These are phyloP conservation scores for Scleropages formosus DNA, from an alignment of 2,797 vertebrate genomes.

Conservation along the genomic window DNA sequence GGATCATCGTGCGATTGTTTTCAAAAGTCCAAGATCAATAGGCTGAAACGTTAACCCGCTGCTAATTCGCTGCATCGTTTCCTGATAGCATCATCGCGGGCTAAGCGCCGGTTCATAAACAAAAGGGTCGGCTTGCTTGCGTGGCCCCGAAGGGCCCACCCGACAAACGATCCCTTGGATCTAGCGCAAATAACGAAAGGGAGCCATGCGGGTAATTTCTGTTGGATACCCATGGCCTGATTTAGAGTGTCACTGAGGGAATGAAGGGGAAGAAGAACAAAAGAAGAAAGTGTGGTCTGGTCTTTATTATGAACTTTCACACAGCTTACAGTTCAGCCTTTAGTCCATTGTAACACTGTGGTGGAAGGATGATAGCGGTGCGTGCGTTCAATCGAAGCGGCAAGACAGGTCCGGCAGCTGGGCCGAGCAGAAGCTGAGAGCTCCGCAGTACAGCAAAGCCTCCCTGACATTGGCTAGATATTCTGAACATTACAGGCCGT, in stretches of 20 bases:
- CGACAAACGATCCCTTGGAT: background rate
- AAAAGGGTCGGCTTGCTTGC: background rate
- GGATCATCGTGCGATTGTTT: constrained; percentile 45
- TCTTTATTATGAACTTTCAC: background rate
- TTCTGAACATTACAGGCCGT: background rate
- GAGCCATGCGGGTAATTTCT: background rate
- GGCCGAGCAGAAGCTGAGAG: background rate
- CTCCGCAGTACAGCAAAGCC: background rate
- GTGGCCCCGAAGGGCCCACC: background rate
- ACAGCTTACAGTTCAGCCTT: background rate
- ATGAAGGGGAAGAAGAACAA: background rate
- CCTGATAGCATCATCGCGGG: constrained; percentile 1
- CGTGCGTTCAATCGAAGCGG: background rate
- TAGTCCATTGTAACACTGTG: background rate
- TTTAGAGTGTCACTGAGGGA: background rate
- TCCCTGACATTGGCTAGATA: background rate
- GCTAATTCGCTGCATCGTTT: background rate
- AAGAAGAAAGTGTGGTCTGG: background rate
- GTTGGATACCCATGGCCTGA: constrained; percentile 2
- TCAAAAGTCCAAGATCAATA: constrained; percentile 20
- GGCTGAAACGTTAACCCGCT: background rate
- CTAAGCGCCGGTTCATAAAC: background rate
- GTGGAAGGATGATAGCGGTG: background rate
- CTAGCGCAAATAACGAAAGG: background rate
- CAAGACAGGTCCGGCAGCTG: background rate